Percentiles rank a stretch among this genome's conserved stretches.
Conservation (phyloP, 2,113 vertebrate species). For the Gila orcuttii region DNA sequence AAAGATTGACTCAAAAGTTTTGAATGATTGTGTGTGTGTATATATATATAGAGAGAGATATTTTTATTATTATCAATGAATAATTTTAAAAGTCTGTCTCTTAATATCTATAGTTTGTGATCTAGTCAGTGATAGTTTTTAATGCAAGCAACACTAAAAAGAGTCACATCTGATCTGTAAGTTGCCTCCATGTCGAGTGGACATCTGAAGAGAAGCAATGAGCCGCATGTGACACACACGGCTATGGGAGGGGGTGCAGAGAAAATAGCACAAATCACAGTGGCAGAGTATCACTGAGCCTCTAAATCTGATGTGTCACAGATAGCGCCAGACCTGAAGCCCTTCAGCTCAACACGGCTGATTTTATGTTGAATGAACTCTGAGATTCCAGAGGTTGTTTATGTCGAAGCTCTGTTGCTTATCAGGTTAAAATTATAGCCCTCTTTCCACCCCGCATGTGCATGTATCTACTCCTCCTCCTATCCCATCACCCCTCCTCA, state of each 20-base stretch:
- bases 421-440: constrained; percentile 78
- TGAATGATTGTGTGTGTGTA: no score
- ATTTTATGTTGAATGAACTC: constrained; percentile 44
- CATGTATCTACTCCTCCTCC: constrained; percentile 27
- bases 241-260: constrained; percentile 14
- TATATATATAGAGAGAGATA: no score
- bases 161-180: background rate
- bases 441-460: constrained; percentile 24
- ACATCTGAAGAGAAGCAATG: constrained; percentile 19
- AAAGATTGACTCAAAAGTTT: no score
- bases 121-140: background rate
- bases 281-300: background rate
- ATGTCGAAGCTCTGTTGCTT: constrained; percentile 59
- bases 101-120: background rate
- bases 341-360: constrained; percentile 22
- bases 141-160: background rate
- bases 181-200: background rate
- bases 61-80: no score
- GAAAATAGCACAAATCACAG: constrained; percentile 51
- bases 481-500: constrained; percentile 45
- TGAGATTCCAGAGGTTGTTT: constrained; percentile 53
- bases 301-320: constrained; percentile 46
- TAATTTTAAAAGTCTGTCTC: no score
- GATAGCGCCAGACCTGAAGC: constrained; percentile 7
- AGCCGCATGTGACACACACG: background rate